Percentiles rank a stretch among this genome's conserved stretches.
These are phyloP conservation scores for Astropecten irregularis DNA, from an alignment of 53 echinoderm and acorn worm species.

Conservation along the genomic window DNA sequence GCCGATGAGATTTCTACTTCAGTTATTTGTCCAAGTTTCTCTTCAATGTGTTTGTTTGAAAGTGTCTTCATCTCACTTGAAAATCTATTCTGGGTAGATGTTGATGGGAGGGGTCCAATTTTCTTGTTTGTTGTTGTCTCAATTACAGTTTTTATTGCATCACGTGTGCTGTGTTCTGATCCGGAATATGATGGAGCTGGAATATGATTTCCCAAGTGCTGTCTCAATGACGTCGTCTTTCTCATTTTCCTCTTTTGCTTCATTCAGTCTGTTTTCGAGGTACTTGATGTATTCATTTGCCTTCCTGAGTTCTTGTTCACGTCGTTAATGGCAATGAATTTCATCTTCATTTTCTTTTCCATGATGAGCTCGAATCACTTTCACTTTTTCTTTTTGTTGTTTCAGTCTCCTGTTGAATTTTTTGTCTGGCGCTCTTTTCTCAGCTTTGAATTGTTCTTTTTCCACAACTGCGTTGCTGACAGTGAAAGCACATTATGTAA, in stretches of 20 bases:
- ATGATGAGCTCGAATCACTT: not conserved
- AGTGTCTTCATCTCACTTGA: not conserved
- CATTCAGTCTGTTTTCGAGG: not conserved
- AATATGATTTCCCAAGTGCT: too few relatives aligned
- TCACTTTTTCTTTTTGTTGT: slow-evolving; percentile 27
- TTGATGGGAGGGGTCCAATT: not conserved
- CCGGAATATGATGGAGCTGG: too few relatives aligned
- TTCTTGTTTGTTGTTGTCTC: not conserved
- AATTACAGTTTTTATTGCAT: not conserved
- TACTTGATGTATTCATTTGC: slow-evolving; percentile 22
- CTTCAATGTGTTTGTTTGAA: not conserved
- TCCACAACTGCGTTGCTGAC: not conserved
- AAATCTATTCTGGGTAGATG: not conserved
- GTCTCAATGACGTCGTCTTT: too few relatives aligned
- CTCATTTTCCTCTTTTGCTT: not conserved
- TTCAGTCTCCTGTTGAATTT: slow-evolving; percentile 16
- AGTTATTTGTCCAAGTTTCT: not conserved
- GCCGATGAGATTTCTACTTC: not conserved
- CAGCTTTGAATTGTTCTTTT: slow-evolving; percentile 12
- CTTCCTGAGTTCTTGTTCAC: not conserved
- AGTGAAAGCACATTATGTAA: too few relatives aligned
- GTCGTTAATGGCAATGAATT: not conserved
- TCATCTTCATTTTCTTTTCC: not conserved
- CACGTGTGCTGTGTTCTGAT: not conserved
- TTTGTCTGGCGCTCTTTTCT: not conserved